These are phyloP conservation scores for Lutjanus erythropterus DNA, from an alignment of 2,113 vertebrate genomes.

Conservation along the genomic window DNA sequence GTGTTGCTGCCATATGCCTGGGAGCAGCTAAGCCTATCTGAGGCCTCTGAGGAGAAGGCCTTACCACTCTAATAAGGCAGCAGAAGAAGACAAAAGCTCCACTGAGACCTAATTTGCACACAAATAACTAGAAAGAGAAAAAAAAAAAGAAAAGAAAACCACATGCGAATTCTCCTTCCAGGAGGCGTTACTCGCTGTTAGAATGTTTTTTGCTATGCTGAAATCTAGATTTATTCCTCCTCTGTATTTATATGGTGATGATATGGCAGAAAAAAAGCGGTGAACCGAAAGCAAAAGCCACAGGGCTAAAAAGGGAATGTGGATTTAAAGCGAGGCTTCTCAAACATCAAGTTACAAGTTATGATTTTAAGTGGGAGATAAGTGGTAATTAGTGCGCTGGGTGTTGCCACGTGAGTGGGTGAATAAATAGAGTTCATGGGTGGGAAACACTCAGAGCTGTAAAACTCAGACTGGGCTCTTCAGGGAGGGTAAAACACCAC, in stretches of 20 bases:
- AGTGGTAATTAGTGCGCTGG: constrained; percentile 66
- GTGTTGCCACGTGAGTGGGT: constrained; percentile 60
- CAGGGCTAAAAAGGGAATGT: constrained; percentile 67
- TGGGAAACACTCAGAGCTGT: constrained; percentile 40
- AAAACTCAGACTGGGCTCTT: constrained; percentile 34
- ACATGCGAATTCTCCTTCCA: constrained; percentile 28
- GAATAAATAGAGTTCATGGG: constrained; percentile 46
- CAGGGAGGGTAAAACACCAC: constrained; percentile 3
- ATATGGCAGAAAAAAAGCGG: constrained; percentile 51
- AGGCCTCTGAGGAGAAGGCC: constrained; percentile 56
- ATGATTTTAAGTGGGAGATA: constrained; percentile 58
- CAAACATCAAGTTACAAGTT: constrained; percentile 49
- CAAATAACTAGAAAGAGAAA: constrained; percentile 52
- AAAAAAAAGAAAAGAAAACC: constrained; percentile 22
- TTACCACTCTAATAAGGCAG: constrained; percentile 64
- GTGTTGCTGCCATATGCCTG: constrained; percentile 62
- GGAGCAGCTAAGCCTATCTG: constrained; percentile 58
- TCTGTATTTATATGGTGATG: constrained; percentile 59
- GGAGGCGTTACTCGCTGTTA: constrained; percentile 9
- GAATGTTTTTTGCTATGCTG: constrained; percentile 21
- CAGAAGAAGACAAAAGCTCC: constrained; percentile 70
- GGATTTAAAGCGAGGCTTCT: constrained; percentile 55
- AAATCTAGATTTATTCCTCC: constrained; percentile 37
- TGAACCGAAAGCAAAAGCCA: constrained; percentile 57
- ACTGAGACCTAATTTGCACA: constrained; percentile 76